These are phyloP conservation scores for Progne subis DNA, from an alignment of 2,113 vertebrate genomes.

Conservation along the genomic window DNA sequence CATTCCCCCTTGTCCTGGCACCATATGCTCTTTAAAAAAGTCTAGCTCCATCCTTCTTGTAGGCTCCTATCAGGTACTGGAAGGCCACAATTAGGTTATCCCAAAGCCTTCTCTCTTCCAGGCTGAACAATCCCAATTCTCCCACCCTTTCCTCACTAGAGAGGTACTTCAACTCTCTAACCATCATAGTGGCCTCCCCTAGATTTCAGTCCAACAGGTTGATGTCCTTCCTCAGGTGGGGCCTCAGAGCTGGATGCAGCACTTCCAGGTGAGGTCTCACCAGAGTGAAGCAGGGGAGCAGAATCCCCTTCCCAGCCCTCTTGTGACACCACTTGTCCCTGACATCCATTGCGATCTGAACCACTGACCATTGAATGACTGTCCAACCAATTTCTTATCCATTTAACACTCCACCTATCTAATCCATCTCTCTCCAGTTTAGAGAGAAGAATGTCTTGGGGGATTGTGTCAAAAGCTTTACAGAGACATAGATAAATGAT, in stretches of 20 bases:
- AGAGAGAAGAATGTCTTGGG: background rate
- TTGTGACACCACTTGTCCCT: background rate
- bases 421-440: background rate
- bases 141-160: background rate
- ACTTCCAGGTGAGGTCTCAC: background rate
- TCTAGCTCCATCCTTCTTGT: background rate
- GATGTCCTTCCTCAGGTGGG: background rate
- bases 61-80: background rate
- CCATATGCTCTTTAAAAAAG: background rate
- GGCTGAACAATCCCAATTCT: background rate
- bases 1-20: background rate
- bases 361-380: background rate
- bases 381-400: background rate
- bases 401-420: rapidly evolving
- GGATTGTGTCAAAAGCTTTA: background rate
- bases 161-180: background rate
- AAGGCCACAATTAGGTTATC: background rate
- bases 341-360: background rate
- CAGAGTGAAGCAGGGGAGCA: background rate
- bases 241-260: background rate
- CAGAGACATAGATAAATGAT: background rate
- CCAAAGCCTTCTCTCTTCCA: background rate
- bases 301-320: background rate
- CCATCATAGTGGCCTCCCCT: rapidly evolving
- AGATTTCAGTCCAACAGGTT: background rate